These are phyloP conservation scores for Catocala sponsa DNA, from an alignment of 2,888 invertebrate species.

Conservation along the genomic window DNA sequence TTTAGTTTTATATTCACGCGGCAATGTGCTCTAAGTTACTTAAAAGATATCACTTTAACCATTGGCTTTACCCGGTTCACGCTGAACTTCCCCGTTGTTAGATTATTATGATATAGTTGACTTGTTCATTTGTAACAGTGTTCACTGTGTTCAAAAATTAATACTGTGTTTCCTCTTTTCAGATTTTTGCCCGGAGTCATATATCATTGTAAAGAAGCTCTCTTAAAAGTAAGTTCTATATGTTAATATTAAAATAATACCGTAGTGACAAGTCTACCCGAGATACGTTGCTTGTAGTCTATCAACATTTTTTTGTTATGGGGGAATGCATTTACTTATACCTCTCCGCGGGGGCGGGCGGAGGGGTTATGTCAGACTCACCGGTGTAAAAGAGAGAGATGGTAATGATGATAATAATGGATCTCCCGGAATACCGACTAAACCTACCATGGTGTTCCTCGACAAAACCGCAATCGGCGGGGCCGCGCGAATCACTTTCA, in stretches of 20 bases:
- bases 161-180: conserved; percentile 63
- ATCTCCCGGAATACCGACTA: too few species aligned
- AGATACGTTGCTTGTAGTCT: conserved; percentile 43
- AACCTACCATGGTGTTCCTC: too few species aligned
- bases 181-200: conserved; percentile 86
- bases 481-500: too few species aligned
- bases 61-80: conserved; percentile 15
- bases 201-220: conserved; percentile 80
- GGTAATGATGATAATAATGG: too few species aligned
- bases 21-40: conserved; percentile 72
- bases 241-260: conserved; percentile 17
- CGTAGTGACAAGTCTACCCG: conserved; percentile 48
- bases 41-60: conserved; percentile 71
- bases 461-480: too few species aligned
- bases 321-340: too few species aligned
- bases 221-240: conserved; percentile 74
- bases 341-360: too few species aligned
- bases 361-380: too few species aligned
- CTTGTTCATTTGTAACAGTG: too few species aligned
- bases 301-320: too few species aligned
- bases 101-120: too few species aligned
- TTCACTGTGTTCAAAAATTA: background rate
- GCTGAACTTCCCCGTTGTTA: background rate
- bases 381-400: too few species aligned
- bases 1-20: conserved; percentile 82